Evolutionary conservation across 2,797 vertebrate genomes (phyloP).

Genomic region (Simalia tracyae): DNA sequence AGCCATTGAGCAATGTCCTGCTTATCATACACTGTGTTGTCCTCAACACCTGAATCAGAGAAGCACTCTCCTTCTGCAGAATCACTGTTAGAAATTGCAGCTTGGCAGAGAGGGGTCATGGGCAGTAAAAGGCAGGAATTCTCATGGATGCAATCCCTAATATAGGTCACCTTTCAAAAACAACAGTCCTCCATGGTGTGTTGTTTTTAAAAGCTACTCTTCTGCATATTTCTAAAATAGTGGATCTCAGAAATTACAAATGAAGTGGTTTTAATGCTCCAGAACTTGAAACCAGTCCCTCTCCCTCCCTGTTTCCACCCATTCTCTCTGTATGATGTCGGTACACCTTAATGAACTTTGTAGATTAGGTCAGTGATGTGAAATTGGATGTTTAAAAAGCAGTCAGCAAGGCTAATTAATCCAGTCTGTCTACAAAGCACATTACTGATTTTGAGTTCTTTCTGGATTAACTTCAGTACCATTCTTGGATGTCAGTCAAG

Average conservation of each 20-base stretch:
- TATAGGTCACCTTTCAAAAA: not conserved
- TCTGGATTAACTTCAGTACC: constrained; percentile 20
- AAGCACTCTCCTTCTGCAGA: constrained; percentile 2
- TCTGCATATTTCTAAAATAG: fast-evolving
- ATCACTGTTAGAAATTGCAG: not conserved
- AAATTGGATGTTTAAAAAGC: constrained; percentile 7
- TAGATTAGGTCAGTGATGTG: constrained; percentile 7
- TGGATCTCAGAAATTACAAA: constrained; percentile 7
- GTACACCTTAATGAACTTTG: constrained; percentile 52
- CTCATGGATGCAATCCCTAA: not conserved
- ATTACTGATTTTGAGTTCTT: fast-evolving
- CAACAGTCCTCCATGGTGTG: not conserved
- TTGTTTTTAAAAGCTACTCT: not conserved
- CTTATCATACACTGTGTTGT: not conserved
- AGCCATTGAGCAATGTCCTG: constrained; percentile 58
- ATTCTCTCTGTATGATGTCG: not conserved
- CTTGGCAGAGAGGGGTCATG: fast-evolving
- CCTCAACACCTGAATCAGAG: constrained; percentile 16
- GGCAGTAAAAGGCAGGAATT: not conserved
- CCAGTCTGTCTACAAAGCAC: constrained; percentile 14
- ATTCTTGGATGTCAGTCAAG: not conserved
- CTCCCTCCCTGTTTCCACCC: not conserved
- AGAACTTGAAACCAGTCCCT: not conserved
- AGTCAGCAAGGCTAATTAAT: constrained; percentile 50
- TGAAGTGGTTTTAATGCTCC: constrained; percentile 1